These are phyloP conservation scores for Leptopterna dolabrata DNA, from an alignment of 2,888 invertebrate species.

Conservation along the genomic window DNA sequence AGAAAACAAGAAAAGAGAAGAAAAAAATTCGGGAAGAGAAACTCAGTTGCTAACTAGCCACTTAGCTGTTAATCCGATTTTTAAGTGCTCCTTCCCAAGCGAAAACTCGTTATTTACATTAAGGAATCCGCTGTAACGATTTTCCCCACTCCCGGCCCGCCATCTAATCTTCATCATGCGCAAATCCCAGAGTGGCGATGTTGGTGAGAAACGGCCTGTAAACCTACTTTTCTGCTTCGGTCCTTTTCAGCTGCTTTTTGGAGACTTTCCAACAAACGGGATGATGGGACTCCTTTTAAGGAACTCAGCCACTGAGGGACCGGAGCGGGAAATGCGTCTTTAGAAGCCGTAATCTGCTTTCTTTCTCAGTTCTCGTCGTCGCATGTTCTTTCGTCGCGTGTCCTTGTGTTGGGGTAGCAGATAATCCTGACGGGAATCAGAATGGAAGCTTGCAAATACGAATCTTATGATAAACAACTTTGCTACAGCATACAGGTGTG, in stretches of 20 bases:
- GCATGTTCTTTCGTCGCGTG: neutral
- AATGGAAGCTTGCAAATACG: too few relatives aligned
- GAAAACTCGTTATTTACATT: conserved; percentile 7
- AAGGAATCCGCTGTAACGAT: conserved; percentile 1
- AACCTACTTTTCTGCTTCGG: conserved; percentile 7
- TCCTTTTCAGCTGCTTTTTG: neutral
- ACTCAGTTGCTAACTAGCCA: conserved; percentile 7
- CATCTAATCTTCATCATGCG: neutral
- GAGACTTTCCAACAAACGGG: conserved; percentile 3
- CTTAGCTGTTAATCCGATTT: neutral
- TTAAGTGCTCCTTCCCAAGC: neutral
- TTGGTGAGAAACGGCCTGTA: neutral
- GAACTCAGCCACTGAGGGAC: neutral
- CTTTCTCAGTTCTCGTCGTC: neutral
- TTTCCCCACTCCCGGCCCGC: neutral
- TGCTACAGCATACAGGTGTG: too few relatives aligned
- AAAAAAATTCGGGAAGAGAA: neutral
- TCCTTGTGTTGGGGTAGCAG: neutral
- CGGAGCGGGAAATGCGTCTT: neutral
- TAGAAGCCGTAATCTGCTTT: neutral
- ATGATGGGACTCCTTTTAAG: neutral
- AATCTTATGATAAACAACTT: too few relatives aligned
- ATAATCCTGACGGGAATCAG: too few relatives aligned
- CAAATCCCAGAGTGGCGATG: neutral
- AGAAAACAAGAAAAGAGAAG: neutral